Conservation (phyloP, 2,888 invertebrate species). For the Priocnemis perturbator region DNA sequence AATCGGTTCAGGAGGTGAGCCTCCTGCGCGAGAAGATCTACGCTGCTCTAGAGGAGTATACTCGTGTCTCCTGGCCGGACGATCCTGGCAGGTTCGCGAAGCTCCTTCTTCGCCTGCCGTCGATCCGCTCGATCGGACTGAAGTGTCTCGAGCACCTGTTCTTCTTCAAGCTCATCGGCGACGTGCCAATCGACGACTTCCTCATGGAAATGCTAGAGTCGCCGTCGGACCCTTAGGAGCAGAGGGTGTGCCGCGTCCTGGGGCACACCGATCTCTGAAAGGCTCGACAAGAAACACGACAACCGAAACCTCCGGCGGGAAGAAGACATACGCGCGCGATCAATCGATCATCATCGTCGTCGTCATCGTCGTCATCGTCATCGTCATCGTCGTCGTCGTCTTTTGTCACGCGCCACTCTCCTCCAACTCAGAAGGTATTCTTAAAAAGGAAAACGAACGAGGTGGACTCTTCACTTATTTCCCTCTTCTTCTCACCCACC, state of each 20-base stretch:
- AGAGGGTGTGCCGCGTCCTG: constrained; percentile 66
- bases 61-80: constrained; percentile 88
- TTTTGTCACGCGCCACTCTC: constrained; percentile 21
- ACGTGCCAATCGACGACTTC: constrained; percentile 89
- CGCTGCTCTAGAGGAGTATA: constrained; percentile 96
- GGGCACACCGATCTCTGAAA: constrained; percentile 68
- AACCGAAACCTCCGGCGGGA: constrained; percentile 13
- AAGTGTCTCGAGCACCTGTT: constrained; percentile 97
- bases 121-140: constrained; percentile 92
- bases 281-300: constrained; percentile 18
- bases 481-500: background rate
- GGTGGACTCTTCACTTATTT: constrained; percentile 11
- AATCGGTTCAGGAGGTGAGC: constrained; percentile 88
- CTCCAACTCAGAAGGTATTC: constrained; percentile 1
- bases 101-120: constrained; percentile 90
- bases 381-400: constrained; percentile 24
- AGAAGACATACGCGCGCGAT: constrained; percentile 19
- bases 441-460: background rate
- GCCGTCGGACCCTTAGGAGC: constrained; percentile 75
- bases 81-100: constrained; percentile 98
- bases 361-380: background rate
- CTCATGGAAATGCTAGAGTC: constrained; percentile 89
- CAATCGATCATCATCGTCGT: constrained; percentile 10
- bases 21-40: constrained; percentile 95
- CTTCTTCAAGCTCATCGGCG: constrained; percentile 94